Evolutionary conservation across 1,140 invertebrate species (phyloP), one percentile per base, ranked within the genome.

Genomic region (Temnothorax curvispinosus): DNA sequence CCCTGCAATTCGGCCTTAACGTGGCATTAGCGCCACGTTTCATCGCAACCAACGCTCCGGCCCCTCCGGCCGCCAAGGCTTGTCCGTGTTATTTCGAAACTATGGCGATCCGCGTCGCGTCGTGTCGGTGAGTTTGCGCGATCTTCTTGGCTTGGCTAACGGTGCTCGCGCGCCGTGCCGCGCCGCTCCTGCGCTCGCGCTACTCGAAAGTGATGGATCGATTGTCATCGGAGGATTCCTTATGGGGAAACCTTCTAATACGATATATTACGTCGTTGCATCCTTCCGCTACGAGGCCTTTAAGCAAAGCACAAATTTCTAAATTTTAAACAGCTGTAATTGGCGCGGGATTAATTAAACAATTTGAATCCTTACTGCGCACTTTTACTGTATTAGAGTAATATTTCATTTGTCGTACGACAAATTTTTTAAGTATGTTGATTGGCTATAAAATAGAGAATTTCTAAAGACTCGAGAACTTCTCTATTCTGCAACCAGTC

Each of bases 1-100:
- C 60, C 88, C 77, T 87, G 72, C 74, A 87, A 90, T 89, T 89
- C 88, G 77, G 21, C 65, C 65, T 65, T 27, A 72, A 84, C 74
- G 47, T 64, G 69, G 60, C 58, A 87, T 87, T 72, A 84, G 27
- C 86, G 69, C 58, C 54, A 11, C 32, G 75, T 82, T 72, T 75
- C 54, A 44, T 89, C n/a, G 15, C 62, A 41, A 44, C 35, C 0
- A 21, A 44, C 35, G 15, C 50, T 47, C 67, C 72, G 18, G 18
- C n/a, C 52, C 35, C 69, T 13, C 27, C 21, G 27, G 18, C n/a
- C 69, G 9, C 32, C 69, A 2, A 18, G 18, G 35, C 35, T 47
- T 8, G 47, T 50, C 8, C 71, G 35, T 41, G 80, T 74, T 50
- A 62, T 50, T 84, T 74, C 80, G 41, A 74, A 84, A 74, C 58